Percentiles rank a stretch among this genome's conserved stretches.
These are phyloP conservation scores for Stichodactyla mertensii DNA, from an alignment of 64 coral and sea anemone species.

Conservation along the genomic window DNA sequence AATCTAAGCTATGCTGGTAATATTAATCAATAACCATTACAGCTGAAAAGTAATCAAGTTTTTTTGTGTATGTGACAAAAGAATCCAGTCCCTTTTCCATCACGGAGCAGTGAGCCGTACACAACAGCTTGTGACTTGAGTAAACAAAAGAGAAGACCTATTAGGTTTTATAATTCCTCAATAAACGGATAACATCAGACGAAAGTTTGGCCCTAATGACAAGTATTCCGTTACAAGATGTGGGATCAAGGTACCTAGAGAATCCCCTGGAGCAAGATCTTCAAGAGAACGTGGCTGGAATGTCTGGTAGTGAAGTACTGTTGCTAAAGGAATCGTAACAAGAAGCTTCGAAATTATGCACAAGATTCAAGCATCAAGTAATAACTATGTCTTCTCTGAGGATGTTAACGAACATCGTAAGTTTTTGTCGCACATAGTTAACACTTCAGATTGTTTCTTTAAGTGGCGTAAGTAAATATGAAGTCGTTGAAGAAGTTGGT, in stretches of 20 bases:
- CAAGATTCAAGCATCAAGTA: slow-evolving; percentile 11
- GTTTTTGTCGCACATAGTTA: neutral
- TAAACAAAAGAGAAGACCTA: neutral
- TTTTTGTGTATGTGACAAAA: neutral
- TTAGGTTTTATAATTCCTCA: neutral
- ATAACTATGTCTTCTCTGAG: slow-evolving; percentile 13
- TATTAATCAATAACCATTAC: neutral
- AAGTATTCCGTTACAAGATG: neutral
- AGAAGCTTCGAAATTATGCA: slow-evolving; percentile 1
- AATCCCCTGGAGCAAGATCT: neutral
- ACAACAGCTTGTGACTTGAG: neutral
- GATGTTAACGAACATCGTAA: slow-evolving; percentile 4
- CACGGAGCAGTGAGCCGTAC: neutral
- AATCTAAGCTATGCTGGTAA: neutral
- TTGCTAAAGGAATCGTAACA: neutral
- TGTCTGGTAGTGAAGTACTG: neutral
- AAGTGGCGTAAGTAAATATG: neutral
- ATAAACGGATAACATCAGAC: neutral
- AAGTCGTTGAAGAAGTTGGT: neutral
- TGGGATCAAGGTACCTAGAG: neutral
- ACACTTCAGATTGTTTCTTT: neutral
- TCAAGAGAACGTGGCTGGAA: neutral
- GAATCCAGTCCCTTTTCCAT: slow-evolving; percentile 1
- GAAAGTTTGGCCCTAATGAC: neutral
- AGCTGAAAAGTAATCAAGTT: neutral